Base-by-base conservation (phyloP, 1,140 invertebrate species). In the Cydia splendana region DNA sequence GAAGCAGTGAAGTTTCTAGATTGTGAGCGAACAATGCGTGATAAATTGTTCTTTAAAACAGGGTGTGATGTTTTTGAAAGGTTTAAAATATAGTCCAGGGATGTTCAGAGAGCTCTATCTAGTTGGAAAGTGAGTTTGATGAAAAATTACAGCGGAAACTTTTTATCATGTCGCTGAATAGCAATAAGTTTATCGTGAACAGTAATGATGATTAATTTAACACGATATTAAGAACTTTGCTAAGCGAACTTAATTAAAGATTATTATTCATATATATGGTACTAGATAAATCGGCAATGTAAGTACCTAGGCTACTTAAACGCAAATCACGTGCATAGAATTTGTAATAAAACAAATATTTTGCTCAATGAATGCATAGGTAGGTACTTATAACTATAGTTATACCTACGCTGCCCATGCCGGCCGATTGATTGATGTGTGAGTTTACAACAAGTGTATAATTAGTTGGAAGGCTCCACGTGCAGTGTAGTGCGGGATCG, bases 401-500 rank as follows among this genome's bases (percentile, higher is more conserved):
- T n/a, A n/a, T n/a, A n/a, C n/a, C n/a, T n/a, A 2, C 74, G 79
- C 69, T 30, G 79, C 78, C 78, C 80, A 78, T 80, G 75, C 74
- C 76, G 76, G 75, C 69, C 79, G 53, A 77, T 85, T 88, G 88
- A 88, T 87, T 86, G 85, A 88, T 85, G 84, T 77, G 81, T 83
- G 84, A 77, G 81, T 84, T 86, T 83, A 81, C 81, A 83, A 78
- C 83, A 80, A 84, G 82, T 87, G 78, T 85, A 88, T 87, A 88
- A 88, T 88, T 87, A 86, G 74, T 75, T 83, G 77, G 78, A 82
- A 82, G 81, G 82, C 83, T 85, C 81, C 84, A 84, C 81, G 82
- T 86, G 82, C 78, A 74, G 82, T 85, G 82, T 78, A 74, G 77
- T 74, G 80, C 28, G 73, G 81, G 77, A 81, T 83, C 77, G 80